Percentiles rank a stretch among this genome's conserved stretches.
Evolutionary conservation across 2,888 invertebrate genomes (phyloP).

Genomic region (Adela reaumurella): DNA sequence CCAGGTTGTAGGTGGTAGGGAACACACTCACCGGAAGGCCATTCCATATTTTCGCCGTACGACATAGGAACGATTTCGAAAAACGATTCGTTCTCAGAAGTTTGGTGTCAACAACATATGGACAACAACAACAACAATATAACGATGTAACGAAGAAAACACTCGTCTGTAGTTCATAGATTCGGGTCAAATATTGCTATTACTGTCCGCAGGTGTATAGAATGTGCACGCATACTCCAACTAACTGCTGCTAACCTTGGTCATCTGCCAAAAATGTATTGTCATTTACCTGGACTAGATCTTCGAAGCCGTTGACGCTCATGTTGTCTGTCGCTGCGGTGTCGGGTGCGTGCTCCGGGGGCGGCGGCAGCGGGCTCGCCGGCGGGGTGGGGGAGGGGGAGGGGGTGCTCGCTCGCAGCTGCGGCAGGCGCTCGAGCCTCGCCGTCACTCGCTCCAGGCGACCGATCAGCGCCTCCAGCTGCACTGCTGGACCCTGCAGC

Average conservation of each 20-base stretch:
- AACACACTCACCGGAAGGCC: too few relatives aligned
- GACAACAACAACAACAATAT: neutral
- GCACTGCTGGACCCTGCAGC: slow-evolving; percentile 40
- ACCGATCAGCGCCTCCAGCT: slow-evolving; percentile 66
- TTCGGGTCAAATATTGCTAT: too few relatives aligned
- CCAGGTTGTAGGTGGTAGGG: too few relatives aligned
- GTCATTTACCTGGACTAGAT: slow-evolving; percentile 55
- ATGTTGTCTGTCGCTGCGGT: slow-evolving; percentile 43
- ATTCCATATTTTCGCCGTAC: too few relatives aligned
- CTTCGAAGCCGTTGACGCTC: slow-evolving; percentile 74
- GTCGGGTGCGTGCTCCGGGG: slow-evolving; percentile 15
- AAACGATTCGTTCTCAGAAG: too few relatives aligned
- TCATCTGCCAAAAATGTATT: too few relatives aligned
- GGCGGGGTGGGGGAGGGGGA: slow-evolving; percentile 28
- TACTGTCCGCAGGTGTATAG: too few relatives aligned
- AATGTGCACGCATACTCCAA: too few relatives aligned
- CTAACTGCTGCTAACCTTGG: too few relatives aligned
- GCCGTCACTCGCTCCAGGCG: slow-evolving; percentile 72
- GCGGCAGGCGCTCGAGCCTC: slow-evolving; percentile 61
- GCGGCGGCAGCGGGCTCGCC: slow-evolving; percentile 20
- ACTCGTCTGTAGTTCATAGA: neutral
- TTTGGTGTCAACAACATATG: too few relatives aligned
- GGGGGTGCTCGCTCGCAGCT: slow-evolving; percentile 25
- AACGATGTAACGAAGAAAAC: neutral
- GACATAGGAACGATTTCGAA: too few relatives aligned